Percentiles rank a stretch among this genome's conserved stretches.
These are phyloP conservation scores for Entomobrya multifasciata DNA, from an alignment of 2,888 invertebrate genomes.

Conservation along the genomic window DNA sequence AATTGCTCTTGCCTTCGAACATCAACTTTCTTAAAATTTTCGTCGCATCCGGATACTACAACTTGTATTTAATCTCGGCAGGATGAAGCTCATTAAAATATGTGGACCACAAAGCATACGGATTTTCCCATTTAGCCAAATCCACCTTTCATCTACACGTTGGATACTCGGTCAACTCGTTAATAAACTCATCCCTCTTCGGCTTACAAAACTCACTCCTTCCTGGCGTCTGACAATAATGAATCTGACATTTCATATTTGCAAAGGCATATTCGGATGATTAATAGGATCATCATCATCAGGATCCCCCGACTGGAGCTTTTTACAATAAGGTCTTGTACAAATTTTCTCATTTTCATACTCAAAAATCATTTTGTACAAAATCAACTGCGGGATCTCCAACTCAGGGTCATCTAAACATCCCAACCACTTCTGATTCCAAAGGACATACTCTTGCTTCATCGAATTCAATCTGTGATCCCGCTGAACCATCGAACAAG, in stretches of 20 bases:
- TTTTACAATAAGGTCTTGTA: not conserved
- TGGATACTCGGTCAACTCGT: constrained; percentile 19
- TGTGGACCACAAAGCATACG: constrained; percentile 25
- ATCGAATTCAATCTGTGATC: not conserved
- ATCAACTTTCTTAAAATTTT: not conserved
- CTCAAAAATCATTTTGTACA: constrained; percentile 22
- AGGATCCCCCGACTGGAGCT: not conserved
- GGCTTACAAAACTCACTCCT: constrained; percentile 33
- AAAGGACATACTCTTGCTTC: not conserved
- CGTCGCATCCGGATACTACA: constrained; percentile 53
- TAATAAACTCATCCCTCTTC: not conserved
- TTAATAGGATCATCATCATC: not conserved
- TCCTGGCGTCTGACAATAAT: constrained; percentile 16
- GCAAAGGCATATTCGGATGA: constrained; percentile 33
- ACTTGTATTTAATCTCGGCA: constrained; percentile 49
- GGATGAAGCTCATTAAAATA: constrained; percentile 73
- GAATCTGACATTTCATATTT: constrained; percentile 29
- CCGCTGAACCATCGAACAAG: constrained; percentile 10
- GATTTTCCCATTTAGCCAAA: constrained; percentile 51
- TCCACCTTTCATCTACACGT: constrained; percentile 65
- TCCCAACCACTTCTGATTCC: not conserved
- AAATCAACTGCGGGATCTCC: not conserved
- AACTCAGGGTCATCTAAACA: not conserved
- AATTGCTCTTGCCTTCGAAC: constrained; percentile 12
- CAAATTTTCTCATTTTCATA: not conserved